Percentiles rank a stretch among this genome's conserved stretches.
Conservation (phyloP, 2,797 vertebrate species). For the Cygnus olor region DNA sequence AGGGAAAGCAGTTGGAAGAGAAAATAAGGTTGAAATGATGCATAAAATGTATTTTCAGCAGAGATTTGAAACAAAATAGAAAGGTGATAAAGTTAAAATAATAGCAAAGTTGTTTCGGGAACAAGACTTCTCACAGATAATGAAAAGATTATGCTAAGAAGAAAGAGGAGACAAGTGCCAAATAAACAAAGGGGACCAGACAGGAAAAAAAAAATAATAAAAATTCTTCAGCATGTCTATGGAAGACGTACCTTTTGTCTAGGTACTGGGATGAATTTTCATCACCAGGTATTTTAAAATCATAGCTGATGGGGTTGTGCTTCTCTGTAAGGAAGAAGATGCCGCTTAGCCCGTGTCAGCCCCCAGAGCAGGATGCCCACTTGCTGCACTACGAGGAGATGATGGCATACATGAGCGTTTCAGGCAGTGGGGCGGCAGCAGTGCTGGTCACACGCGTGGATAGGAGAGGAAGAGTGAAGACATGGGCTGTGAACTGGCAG, state of each 20-base stretch:
- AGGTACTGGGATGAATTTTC: neutral
- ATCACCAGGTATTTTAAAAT: neutral
- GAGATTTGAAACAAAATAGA: neutral
- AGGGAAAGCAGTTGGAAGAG: neutral
- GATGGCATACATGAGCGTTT: neutral
- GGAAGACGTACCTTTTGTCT: neutral
- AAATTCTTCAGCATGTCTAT: neutral
- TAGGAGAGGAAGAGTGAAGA: neutral
- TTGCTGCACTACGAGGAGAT: neutral
- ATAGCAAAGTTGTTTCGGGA: neutral
- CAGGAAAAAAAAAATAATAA: neutral
- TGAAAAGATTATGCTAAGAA: neutral
- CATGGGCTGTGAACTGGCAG: accelerated
- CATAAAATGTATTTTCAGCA: neutral
- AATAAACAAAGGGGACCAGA: neutral
- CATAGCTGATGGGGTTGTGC: neutral
- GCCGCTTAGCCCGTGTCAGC: neutral
- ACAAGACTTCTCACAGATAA: neutral
- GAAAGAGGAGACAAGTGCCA: neutral
- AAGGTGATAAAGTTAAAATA: neutral
- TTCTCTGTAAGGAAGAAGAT: neutral
- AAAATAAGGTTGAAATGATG: neutral
- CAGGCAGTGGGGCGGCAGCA: neutral
- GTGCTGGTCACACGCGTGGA: accelerated
- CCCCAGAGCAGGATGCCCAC: neutral